Evolutionary conservation across 2,888 invertebrate genomes (phyloP).

Genomic region (Hesperia comma): DNA sequence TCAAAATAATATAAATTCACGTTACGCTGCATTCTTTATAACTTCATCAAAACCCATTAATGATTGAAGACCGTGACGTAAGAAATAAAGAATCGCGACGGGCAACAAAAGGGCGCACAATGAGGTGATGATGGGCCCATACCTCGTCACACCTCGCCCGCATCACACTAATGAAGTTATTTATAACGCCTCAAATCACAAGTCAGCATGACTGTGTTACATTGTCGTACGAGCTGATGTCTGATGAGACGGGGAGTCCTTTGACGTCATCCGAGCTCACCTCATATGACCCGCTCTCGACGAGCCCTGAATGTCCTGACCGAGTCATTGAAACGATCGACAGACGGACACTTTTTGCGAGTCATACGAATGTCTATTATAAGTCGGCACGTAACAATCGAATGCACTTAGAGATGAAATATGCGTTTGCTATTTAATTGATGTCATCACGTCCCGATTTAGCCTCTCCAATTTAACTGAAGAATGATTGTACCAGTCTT

Average conservation of each 20-base stretch:
- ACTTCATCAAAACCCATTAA: slow-evolving; percentile 2
- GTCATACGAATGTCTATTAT: slow-evolving; percentile 10
- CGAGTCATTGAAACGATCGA: neutral
- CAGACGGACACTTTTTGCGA: neutral
- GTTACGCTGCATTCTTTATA: neutral
- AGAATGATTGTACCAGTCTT: neutral
- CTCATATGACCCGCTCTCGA: neutral
- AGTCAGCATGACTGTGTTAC: slow-evolving; percentile 12
- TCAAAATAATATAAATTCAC: neutral
- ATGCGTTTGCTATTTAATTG: slow-evolving; percentile 1
- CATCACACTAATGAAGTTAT: slow-evolving; percentile 29
- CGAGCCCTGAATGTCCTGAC: neutral
- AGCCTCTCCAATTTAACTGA: neutral
- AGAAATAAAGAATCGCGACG: slow-evolving; percentile 7
- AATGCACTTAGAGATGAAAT: neutral
- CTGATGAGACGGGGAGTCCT: slow-evolving; percentile 9
- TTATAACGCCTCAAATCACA: slow-evolving; percentile 9
- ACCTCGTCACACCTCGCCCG: slow-evolving; percentile 12
- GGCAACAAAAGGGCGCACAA: slow-evolving; percentile 11
- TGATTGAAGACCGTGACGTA: neutral
- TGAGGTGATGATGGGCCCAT: slow-evolving; percentile 16
- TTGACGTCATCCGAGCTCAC: slow-evolving; percentile 8
- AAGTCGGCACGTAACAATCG: neutral
- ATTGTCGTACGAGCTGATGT: slow-evolving; percentile 5
- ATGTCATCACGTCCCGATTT: neutral